phyloP scores from a whole-genome alignment of 2,113 vertebrate genomes.

The Oreochromis tanganicae region DNA sequence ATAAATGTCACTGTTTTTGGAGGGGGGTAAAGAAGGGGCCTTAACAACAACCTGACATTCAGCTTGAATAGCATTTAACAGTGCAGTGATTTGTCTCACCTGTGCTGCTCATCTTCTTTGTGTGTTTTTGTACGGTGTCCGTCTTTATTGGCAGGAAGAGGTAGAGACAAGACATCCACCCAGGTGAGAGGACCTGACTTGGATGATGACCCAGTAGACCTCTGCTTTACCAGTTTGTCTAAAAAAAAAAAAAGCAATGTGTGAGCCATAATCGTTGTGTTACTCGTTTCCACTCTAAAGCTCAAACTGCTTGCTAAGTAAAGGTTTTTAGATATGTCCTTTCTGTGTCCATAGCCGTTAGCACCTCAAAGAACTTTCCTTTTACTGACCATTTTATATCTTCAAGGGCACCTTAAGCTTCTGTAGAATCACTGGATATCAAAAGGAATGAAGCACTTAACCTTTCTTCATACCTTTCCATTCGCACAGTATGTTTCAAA shows the following conservation, averaged over 20 bases:
- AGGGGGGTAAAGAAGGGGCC: background rate
- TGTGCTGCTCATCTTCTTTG: slow-evolving; percentile 13
- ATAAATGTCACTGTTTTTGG: background rate
- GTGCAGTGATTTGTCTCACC: slow-evolving; percentile 18
- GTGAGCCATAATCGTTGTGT: background rate
- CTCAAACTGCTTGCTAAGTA: background rate
- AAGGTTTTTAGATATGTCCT: background rate
- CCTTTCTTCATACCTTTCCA: background rate
- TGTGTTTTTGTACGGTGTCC: slow-evolving; percentile 48
- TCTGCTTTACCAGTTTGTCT: slow-evolving; percentile 72
- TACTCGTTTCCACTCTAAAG: background rate
- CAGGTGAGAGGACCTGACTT: slow-evolving; percentile 78
- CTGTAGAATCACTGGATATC: background rate
- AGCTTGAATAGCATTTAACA: background rate
- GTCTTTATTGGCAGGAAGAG: slow-evolving; percentile 77
- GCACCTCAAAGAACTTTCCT: background rate
- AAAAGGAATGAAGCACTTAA: background rate
- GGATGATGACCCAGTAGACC: slow-evolving; percentile 62
- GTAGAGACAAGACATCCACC: slow-evolving; percentile 84
- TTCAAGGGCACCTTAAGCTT: background rate
- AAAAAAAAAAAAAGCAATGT: background rate
- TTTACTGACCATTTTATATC: background rate
- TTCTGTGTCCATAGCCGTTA: background rate
- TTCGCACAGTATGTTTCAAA: background rate
- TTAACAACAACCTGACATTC: background rate